A percentile compares a stretch with the other conserved stretches of the same genome.
These are phyloP conservation scores for Mus pahari DNA, from an alignment of 2,113 vertebrate species.

Conservation along the genomic window DNA sequence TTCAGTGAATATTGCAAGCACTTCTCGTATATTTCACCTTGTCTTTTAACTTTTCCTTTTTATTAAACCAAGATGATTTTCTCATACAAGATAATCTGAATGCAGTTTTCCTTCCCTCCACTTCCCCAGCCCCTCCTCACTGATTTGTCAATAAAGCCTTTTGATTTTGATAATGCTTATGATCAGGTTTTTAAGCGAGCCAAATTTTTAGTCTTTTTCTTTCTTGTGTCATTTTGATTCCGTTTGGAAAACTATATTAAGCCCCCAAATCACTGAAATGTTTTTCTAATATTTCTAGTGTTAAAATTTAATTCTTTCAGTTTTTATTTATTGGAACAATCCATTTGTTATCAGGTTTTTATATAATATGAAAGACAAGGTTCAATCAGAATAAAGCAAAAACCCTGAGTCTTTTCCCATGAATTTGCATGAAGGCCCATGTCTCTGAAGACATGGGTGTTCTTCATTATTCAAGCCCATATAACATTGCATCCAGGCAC, in stretches of 20 bases:
- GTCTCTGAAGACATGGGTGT: neutral
- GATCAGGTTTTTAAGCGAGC: neutral
- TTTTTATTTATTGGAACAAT: neutral
- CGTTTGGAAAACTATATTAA: slow-evolving; percentile 36
- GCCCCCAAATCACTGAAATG: neutral
- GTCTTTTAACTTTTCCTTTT: neutral
- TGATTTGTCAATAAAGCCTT: neutral
- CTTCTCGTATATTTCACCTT: neutral
- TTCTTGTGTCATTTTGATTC: neutral
- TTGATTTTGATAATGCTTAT: neutral
- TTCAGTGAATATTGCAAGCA: neutral
- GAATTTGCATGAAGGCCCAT: neutral
- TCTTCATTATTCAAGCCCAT: neutral
- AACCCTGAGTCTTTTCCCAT: neutral
- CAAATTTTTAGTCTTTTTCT: neutral
- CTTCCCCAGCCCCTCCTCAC: too few species aligned
- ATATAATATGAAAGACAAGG: neutral
- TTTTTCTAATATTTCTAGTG: neutral
- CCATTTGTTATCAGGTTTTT: neutral
- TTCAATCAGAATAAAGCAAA: neutral
- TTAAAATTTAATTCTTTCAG: neutral
- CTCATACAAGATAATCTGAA: neutral
- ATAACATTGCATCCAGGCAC: neutral
- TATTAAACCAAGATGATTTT: neutral
- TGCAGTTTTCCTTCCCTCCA: neutral